Conservation (phyloP, 2,113 vertebrate species). For the rat (Rattus norvegicus) region GRCr8 NC_086023.1:59029501-59030000, state of each 20-base stretch:
- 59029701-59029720: not conserved
- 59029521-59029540: no score
- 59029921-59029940: accelerated
- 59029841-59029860: not conserved
- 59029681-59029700: no score
- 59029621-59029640: no score
- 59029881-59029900: slow-evolving; percentile 11
- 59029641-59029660: no score
- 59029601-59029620: no score
- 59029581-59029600: no score
- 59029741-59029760: not conserved
- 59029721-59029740: not conserved
- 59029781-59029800: not conserved
- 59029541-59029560: no score
- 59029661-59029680: no score
- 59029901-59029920: not conserved
- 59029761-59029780: not conserved
- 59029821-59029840: not conserved
- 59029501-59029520: no score
- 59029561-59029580: no score
- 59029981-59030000: not conserved
- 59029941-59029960: not conserved
- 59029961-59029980: not conserved
- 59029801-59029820: accelerated
- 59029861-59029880: not conserved